Evolutionary conservation across 2,113 vertebrate species (phyloP).

Genomic region (Anthoscopus minutus): DNA sequence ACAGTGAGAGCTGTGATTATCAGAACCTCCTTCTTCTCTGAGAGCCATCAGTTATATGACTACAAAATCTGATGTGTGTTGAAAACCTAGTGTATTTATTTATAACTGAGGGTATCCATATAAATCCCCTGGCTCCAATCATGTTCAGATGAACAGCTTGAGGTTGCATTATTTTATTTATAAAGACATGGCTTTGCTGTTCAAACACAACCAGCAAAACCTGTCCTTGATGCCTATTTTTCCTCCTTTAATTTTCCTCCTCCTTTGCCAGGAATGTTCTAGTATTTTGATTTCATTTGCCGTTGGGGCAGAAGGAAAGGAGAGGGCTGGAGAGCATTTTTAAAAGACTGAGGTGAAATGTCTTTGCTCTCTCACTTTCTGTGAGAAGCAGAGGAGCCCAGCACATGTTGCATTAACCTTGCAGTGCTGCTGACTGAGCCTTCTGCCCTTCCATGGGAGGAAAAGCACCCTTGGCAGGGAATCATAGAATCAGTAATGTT

Average conservation of each 20-base stretch:
- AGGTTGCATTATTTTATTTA: constrained; percentile 12
- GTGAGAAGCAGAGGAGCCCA: background rate
- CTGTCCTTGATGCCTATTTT: background rate
- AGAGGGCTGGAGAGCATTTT: background rate
- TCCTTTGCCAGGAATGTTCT: background rate
- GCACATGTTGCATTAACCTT: background rate
- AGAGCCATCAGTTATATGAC: background rate
- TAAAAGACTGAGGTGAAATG: background rate
- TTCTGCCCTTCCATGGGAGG: background rate
- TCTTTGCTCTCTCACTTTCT: background rate
- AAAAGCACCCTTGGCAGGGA: background rate
- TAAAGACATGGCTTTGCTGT: background rate
- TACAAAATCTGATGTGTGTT: background rate
- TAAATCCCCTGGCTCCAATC: background rate
- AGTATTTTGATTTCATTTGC: background rate
- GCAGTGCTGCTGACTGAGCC: background rate
- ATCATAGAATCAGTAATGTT: background rate
- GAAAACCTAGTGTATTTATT: background rate
- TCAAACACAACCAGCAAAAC: background rate
- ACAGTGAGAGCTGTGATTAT: background rate
- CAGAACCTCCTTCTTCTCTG: background rate
- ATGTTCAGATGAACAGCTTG: background rate
- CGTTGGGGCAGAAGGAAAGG: background rate
- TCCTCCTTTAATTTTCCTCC: background rate
- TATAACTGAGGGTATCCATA: background rate